phyloP scores from a whole-genome alignment of 1,140 invertebrate species.

The Homarus americanus region DNA sequence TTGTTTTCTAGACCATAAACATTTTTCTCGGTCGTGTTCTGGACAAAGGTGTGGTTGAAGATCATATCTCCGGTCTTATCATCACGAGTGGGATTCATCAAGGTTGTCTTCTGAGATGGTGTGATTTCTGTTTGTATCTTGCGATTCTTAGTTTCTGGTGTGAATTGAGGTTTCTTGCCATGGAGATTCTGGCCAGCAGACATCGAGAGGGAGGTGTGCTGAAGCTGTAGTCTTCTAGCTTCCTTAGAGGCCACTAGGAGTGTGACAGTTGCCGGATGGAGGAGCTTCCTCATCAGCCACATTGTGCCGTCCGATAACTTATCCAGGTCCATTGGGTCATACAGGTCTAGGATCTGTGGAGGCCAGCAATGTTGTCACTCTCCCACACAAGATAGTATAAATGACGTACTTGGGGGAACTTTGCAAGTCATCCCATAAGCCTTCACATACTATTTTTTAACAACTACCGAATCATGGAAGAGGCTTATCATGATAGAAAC shows the following conservation, averaged over 20 bases:
- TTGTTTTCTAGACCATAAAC: not conserved
- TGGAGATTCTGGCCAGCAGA: not conserved
- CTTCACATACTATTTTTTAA: too few relatives aligned
- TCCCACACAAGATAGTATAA: not conserved
- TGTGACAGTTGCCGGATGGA: not conserved
- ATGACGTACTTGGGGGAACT: not conserved
- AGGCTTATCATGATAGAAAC: not conserved
- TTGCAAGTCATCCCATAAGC: too few relatives aligned
- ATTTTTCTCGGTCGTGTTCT: not conserved
- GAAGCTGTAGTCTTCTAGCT: not conserved
- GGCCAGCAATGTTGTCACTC: not conserved
- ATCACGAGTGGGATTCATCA: not conserved
- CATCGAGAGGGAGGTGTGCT: not conserved
- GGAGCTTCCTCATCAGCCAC: not conserved
- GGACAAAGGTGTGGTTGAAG: not conserved
- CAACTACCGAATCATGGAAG: too few relatives aligned
- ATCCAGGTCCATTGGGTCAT: not conserved
- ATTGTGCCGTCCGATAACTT: not conserved
- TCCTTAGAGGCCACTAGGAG: not conserved
- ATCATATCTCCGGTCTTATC: not conserved
- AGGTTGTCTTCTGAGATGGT: not conserved
- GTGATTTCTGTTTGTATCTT: not conserved
- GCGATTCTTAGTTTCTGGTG: too few relatives aligned
- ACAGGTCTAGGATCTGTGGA: not conserved
- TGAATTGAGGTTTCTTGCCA: not conserved